A percentile compares a stretch with the other conserved stretches of the same genome.
These are phyloP conservation scores for Hephaestus fuliginosus DNA, from an alignment of 2,797 vertebrate species.

Conservation along the genomic window DNA sequence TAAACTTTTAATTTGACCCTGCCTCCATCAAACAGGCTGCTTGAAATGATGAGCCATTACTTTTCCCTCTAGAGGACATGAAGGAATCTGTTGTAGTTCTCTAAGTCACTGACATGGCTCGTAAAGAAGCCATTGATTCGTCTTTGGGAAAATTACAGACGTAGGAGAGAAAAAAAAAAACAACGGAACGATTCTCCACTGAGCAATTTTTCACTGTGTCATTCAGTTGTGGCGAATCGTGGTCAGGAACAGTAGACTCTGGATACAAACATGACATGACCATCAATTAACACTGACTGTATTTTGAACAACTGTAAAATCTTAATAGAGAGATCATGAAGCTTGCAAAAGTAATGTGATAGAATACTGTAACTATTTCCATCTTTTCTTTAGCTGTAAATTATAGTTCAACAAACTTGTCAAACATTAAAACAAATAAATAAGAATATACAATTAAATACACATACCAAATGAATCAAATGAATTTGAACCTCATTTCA, in stretches of 20 bases:
- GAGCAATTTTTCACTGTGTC: constrained; percentile 8
- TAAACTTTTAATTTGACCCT: neutral
- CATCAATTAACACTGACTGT: neutral
- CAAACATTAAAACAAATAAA: neutral
- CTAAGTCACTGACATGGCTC: constrained; percentile 15
- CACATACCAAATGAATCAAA: neutral
- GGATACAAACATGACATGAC: neutral
- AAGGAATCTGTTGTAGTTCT: constrained; percentile 19
- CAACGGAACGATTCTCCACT: neutral
- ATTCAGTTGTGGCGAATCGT: constrained; percentile 11
- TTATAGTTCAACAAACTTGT: neutral
- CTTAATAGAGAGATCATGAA: neutral
- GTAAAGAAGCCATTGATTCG: constrained; percentile 22
- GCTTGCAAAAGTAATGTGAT: neutral
- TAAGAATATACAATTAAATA: neutral
- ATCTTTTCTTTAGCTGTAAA: neutral
- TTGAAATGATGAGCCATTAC: constrained; percentile 24
- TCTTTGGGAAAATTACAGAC: constrained; percentile 21
- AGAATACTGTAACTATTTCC: neutral
- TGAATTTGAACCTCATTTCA: neutral
- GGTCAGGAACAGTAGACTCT: neutral
- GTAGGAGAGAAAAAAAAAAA: neutral
- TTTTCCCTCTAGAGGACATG: neutral
- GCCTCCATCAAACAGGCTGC: neutral
- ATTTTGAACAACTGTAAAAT: neutral